Evolutionary conservation across 2,888 invertebrate species (phyloP), one percentile per base, ranked within the genome.

Genomic region (Agrochola lychnidis): DNA sequence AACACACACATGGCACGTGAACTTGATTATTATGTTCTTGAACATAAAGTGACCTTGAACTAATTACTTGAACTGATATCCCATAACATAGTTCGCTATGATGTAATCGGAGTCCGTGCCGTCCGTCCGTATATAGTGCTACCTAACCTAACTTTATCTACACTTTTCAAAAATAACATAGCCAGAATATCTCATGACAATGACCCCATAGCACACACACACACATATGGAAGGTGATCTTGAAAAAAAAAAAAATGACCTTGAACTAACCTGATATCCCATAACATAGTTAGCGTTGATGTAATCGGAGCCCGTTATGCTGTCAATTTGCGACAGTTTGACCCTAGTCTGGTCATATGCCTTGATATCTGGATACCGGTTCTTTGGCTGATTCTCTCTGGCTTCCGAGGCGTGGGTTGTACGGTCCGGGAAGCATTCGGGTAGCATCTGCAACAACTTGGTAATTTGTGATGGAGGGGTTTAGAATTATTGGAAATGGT

Each of bases 331-430:
- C 0, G 98, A 97, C 19, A 99, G 94, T 89, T 98, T 98, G 0
- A 99, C 98, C 89, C 99, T 95, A 12, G 99, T 99, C 94, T 99
- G 99, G 95, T 99, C 99, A 93, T 99, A 99, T 0, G 98, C 98
- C 94, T 99, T 99, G 82, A 99, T 99, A 91, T 99, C 99, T 0
- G 99, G 99, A 93, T 99, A 99, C 19, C 99, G 97, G 96, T 99
- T 99, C 96, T 99, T 99, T 84, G 98, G 97, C 22, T 98, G 97
- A 94, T 99, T 99, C 93, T 99, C 99, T 59, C 98, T 97, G 1
- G 98, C 97, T 91, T 99, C 99, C 0, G 99, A 99, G 14, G 98
- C 98, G 91, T 98, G 97, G 0, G 98, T 98, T 0, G 99, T 99
- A 40, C 99, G 97, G 93, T 99, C 99, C 63, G 98, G 97, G 94